Conservation (phyloP, 2,888 invertebrate genomes). For the Parelbella ahira region DNA sequence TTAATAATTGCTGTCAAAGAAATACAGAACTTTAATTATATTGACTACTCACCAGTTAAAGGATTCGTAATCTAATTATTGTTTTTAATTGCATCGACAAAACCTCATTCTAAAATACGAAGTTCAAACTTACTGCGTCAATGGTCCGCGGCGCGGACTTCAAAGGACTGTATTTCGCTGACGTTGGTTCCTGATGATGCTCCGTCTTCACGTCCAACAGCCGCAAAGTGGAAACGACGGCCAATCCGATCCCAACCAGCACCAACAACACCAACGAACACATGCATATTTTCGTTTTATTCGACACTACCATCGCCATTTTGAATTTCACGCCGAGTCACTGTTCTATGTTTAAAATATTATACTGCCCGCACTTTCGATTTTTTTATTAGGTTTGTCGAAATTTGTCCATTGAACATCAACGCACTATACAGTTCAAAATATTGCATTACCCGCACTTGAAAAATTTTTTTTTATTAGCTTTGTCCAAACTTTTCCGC, state of each 20-base stretch:
- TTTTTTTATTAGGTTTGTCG: neutral
- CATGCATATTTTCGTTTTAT: conserved; percentile 58
- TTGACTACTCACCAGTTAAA: too few relatives aligned
- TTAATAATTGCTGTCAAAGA: too few relatives aligned
- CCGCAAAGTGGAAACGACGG: conserved; percentile 54
- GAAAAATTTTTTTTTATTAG: neutral
- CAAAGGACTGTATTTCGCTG: conserved; percentile 48
- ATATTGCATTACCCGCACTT: neutral
- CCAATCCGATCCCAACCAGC: conserved; percentile 52
- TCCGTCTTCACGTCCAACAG: conserved; percentile 37
- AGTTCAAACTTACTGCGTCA: conserved; percentile 51
- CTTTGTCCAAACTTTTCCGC: conserved; percentile 2
- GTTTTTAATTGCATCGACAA: conserved; percentile 15
- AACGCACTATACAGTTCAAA: too few relatives aligned
- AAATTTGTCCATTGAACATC: too few relatives aligned
- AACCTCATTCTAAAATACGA: too few relatives aligned
- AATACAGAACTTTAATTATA: too few relatives aligned
- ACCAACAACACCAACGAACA: conserved; percentile 50
- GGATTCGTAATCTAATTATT: too few relatives aligned
- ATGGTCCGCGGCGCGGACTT: conserved; percentile 43
- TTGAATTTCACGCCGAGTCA: conserved; percentile 31
- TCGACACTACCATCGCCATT: conserved; percentile 70
- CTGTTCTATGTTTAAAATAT: conserved; percentile 9
- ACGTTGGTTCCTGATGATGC: conserved; percentile 38
- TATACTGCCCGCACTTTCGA: conserved; percentile 4